Percentiles rank a stretch among this genome's conserved stretches.
Conservation (phyloP, 2,888 invertebrate genomes). For the Mechanitis mazaeus region DNA sequence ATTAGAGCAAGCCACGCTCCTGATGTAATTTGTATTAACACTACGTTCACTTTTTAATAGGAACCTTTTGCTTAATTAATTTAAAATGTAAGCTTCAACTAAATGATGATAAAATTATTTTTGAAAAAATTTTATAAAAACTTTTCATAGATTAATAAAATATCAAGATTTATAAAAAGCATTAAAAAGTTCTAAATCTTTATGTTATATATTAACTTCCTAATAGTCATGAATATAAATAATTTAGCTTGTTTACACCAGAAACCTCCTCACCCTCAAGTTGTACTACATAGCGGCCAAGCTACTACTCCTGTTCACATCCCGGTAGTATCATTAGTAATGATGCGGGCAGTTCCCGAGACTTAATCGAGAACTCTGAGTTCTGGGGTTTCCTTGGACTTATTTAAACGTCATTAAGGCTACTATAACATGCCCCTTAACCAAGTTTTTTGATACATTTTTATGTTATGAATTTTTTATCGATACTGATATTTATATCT, state of each 20-base stretch:
- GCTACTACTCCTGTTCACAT: constrained; percentile 44
- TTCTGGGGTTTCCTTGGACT: constrained; percentile 47
- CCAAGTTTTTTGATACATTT: not conserved
- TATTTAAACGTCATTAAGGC: constrained; percentile 55
- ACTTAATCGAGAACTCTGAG: constrained; percentile 45
- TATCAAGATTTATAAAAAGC: too few species aligned
- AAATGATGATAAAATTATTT: too few species aligned
- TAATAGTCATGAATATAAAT: not conserved
- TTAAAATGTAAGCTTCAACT: too few species aligned
- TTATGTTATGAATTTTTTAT: too few species aligned
- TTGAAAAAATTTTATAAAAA: too few species aligned
- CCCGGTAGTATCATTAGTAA: constrained; percentile 42
- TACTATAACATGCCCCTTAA: constrained; percentile 23
- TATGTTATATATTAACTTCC: not conserved
- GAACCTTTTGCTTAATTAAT: not conserved
- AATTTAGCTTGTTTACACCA: not conserved
- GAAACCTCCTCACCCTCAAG: not conserved
- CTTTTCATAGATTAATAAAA: too few species aligned
- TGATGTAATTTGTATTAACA: not conserved
- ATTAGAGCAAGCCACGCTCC: constrained; percentile 3
- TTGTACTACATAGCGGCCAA: constrained; percentile 3
- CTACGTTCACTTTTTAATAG: not conserved
- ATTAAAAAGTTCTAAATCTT: too few species aligned
- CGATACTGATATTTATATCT: too few species aligned
- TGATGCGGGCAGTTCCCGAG: constrained; percentile 34